Percentiles rank a stretch among this genome's conserved stretches.
Evolutionary conservation across 2,888 invertebrate species (phyloP).

Genomic region (Dioctria rufipes): DNA sequence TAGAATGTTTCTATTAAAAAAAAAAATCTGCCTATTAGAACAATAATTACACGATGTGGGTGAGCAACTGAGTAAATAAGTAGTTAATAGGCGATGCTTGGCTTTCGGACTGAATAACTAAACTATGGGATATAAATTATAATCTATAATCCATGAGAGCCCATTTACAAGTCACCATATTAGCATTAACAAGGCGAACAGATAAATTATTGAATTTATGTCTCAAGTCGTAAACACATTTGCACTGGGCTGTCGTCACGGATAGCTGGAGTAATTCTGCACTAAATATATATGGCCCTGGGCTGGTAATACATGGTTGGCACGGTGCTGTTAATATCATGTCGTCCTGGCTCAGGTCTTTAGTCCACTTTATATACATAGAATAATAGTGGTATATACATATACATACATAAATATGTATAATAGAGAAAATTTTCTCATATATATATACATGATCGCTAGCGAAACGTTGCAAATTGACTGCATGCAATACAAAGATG

Average conservation of each 20-base stretch:
- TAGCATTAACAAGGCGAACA: constrained; percentile 58
- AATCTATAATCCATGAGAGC: constrained; percentile 57
- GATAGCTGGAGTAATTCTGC: constrained; percentile 22
- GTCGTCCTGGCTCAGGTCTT: constrained; percentile 36
- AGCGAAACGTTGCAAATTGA: constrained; percentile 1
- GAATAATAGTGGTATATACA: neutral
- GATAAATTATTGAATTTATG: constrained; percentile 59
- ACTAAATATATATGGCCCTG: constrained; percentile 35
- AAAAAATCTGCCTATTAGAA: constrained; percentile 32
- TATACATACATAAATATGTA: neutral
- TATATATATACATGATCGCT: neutral
- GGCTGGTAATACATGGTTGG: constrained; percentile 8
- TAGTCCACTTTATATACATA: constrained; percentile 3
- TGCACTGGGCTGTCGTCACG: constrained; percentile 56
- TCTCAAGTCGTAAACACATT: constrained; percentile 58
- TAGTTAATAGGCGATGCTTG: neutral
- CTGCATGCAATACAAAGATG: constrained; percentile 40
- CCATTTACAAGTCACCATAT: constrained; percentile 59
- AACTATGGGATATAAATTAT: constrained; percentile 53
- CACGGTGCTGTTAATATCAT: constrained; percentile 34
- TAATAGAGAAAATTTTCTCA: constrained; percentile 25
- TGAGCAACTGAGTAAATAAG: constrained; percentile 48
- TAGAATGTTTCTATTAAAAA: neutral
- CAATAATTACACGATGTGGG: constrained; percentile 51
- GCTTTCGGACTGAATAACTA: neutral